Evolutionary conservation across 2,797 vertebrate species (phyloP).

Genomic region (Rhynchotus rufescens): DNA sequence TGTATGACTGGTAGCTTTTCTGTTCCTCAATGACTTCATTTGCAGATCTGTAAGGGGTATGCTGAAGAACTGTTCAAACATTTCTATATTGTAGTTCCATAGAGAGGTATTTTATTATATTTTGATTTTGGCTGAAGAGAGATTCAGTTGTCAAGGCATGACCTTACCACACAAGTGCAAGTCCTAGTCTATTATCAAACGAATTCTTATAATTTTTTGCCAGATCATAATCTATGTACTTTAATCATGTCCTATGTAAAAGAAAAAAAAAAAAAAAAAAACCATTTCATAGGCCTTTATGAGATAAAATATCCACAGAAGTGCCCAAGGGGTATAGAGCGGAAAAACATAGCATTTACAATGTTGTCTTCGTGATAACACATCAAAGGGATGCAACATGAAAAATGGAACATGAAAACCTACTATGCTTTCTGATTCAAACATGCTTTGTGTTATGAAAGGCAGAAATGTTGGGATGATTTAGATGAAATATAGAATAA

Average conservation of each 20-base stretch:
- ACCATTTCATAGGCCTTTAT: background rate
- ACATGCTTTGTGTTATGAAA: background rate
- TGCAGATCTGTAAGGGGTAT: background rate
- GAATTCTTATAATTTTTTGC: background rate
- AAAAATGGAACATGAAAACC: background rate
- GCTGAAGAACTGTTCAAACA: background rate
- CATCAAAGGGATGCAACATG: background rate
- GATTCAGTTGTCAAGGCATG: background rate
- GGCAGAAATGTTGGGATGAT: background rate
- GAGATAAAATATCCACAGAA: background rate
- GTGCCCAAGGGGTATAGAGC: background rate
- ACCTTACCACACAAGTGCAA: background rate
- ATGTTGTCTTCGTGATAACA: background rate
- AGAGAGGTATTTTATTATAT: background rate
- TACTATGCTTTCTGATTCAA: background rate
- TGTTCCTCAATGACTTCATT: background rate
- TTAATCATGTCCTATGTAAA: background rate
- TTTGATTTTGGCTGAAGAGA: background rate
- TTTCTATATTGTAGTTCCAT: background rate
- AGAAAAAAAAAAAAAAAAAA: background rate
- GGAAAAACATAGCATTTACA: background rate
- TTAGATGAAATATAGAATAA: background rate
- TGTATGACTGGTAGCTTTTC: background rate
- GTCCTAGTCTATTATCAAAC: background rate
- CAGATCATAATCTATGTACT: background rate